A percentile compares a stretch with the other conserved stretches of the same genome.
Conservation (phyloP, 2,797 vertebrate genomes). For the Xenopus petersii region DNA sequence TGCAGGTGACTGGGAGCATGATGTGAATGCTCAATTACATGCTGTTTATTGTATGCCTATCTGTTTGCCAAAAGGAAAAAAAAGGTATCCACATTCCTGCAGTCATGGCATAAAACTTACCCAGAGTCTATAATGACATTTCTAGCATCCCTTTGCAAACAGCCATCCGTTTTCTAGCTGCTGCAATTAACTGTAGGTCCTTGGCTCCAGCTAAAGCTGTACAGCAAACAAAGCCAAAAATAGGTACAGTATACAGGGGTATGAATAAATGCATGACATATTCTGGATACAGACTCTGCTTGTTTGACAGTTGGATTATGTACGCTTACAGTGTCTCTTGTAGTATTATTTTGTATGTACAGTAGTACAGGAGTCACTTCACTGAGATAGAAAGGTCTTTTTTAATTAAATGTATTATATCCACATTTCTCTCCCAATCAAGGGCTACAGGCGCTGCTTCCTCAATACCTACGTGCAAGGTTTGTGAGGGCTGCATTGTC, state of each 20-base stretch:
- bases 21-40: constrained; percentile 29
- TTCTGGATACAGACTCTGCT: too few species aligned
- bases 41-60: constrained; percentile 41
- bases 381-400: too few species aligned
- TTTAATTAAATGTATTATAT: too few species aligned
- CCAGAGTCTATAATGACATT: constrained; percentile 27
- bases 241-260: constrained; percentile 34
- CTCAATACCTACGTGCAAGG: constrained; percentile 83
- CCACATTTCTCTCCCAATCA: constrained; percentile 3
- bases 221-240: constrained; percentile 17
- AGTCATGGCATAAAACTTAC: too few species aligned
- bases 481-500: constrained; percentile 93
- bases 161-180: constrained; percentile 19
- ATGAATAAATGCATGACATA: constrained; percentile 23
- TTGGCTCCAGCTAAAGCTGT: constrained; percentile 10
- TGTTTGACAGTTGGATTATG: too few species aligned
- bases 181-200: constrained; percentile 29
- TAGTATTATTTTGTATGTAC: too few species aligned
- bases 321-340: too few species aligned
- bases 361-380: too few species aligned
- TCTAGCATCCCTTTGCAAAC: constrained; percentile 28
- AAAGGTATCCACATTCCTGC: too few species aligned
- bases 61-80: too few species aligned
- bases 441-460: constrained; percentile 93
- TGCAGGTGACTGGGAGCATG: constrained; percentile 35